Conservation (phyloP, 2,113 vertebrate species). For the Aythya baeri region DNA sequence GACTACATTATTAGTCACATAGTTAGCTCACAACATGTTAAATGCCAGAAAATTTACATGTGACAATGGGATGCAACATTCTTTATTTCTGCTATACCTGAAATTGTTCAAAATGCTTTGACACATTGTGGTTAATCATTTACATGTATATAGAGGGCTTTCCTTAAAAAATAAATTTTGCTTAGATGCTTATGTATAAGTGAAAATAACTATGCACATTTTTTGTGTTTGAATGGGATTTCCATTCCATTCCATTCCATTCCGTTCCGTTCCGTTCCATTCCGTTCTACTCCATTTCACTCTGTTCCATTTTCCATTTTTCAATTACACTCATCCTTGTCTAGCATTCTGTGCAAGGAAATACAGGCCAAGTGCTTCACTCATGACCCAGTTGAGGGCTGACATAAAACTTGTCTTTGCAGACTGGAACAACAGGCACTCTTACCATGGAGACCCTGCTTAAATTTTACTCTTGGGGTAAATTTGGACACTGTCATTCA, state of each 20-base stretch:
- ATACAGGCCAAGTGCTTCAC: background rate
- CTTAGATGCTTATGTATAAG: background rate
- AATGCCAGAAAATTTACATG: constrained; percentile 45
- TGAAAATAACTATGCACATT: background rate
- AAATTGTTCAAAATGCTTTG: background rate
- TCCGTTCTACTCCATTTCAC: too few relatives aligned
- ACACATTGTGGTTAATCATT: background rate
- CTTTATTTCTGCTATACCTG: background rate
- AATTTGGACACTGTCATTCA: background rate
- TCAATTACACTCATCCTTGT: background rate
- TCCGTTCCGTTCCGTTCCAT: too few relatives aligned
- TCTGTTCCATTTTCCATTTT: background rate
- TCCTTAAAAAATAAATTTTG: background rate
- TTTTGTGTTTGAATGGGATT: background rate
- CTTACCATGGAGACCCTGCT: background rate
- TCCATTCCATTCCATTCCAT: background rate
- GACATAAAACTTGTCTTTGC: background rate
- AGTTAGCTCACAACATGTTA: constrained; percentile 26
- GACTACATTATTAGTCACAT: constrained; percentile 42
- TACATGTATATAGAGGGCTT: background rate
- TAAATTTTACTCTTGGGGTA: background rate
- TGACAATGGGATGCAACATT: background rate
- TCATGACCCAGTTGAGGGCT: background rate
- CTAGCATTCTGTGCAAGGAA: background rate
- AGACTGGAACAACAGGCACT: background rate